A percentile compares a stretch with the other conserved stretches of the same genome.
Evolutionary conservation across 2,113 vertebrate genomes (phyloP).

Genomic region (Coptodon bakossiorum): DNA sequence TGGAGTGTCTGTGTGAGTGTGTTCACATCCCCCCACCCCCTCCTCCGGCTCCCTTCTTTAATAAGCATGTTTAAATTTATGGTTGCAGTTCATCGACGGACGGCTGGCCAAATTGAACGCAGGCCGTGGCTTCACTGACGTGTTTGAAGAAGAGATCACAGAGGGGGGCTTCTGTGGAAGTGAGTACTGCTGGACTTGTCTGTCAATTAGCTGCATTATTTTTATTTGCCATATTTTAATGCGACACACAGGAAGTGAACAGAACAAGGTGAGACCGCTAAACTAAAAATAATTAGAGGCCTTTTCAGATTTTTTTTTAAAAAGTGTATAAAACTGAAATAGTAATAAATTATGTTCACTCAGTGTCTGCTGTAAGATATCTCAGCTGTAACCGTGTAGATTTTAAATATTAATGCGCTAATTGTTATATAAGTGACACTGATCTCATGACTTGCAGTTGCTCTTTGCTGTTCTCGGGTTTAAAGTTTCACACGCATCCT

Average conservation of each 20-base stretch:
- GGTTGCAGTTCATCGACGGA: conserved; percentile 92
- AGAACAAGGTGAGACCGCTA: not conserved
- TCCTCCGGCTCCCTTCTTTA: conserved; percentile 24
- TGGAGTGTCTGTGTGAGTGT: conserved; percentile 35
- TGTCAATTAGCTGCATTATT: conserved; percentile 32
- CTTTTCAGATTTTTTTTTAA: not conserved
- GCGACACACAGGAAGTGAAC: not conserved
- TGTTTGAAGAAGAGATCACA: conserved; percentile 97
- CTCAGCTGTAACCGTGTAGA: not conserved
- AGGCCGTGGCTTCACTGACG: conserved; percentile 90
- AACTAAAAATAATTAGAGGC: not conserved
- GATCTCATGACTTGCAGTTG: accelerated
- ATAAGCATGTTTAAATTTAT: conserved; percentile 74
- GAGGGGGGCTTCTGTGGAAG: conserved; percentile 92
- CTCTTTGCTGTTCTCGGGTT: not conserved
- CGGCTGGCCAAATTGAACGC: conserved; percentile 93
- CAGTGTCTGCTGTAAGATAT: not conserved
- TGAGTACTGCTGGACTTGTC: conserved; percentile 66
- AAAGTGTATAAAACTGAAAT: not conserved
- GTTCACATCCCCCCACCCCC: not conserved
- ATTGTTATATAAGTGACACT: not conserved
- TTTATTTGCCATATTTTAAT: conserved; percentile 31
- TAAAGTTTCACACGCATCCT: not conserved
- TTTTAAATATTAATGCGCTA: not conserved
- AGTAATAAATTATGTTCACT: not conserved